phyloP scores from a whole-genome alignment of 53 echinoderm and acorn worm species.

The Stichopus horrens region DNA sequence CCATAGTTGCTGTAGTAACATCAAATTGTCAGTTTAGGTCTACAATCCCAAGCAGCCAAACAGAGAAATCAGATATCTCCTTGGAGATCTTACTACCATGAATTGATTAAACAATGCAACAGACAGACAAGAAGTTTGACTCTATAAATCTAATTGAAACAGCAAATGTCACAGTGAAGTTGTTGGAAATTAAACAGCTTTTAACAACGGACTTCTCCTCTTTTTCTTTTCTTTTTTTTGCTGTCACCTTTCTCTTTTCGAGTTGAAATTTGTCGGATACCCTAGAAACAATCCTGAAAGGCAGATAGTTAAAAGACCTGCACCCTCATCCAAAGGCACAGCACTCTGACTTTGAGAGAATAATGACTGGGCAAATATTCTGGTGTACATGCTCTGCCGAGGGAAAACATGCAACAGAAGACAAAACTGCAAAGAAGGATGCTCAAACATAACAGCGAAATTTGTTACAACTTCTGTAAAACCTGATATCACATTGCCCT shows the following conservation, averaged over 20 bases:
- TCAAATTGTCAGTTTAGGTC: constrained; percentile 7
- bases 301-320: no score
- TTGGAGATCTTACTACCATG: constrained; percentile 2
- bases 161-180: constrained; percentile 22
- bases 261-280: not conserved
- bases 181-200: not conserved
- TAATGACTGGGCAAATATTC: no score
- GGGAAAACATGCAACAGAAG: no score
- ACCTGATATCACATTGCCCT: no score
- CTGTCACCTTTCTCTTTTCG: not conserved
- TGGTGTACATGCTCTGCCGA: no score
- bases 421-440: no score
- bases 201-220: not conserved
- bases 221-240: not conserved
- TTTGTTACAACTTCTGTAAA: no score
- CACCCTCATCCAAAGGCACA: no score
- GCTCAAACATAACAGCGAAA: no score
- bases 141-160: constrained; percentile 26
- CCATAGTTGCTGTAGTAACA: constrained; percentile 24
- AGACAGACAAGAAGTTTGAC: not conserved
- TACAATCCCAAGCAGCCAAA: not conserved
- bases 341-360: no score
- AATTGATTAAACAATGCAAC: constrained; percentile 26
- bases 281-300: no score
- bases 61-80: constrained; percentile 32